A percentile compares a stretch with the other conserved stretches of the same genome.
Evolutionary conservation across 2,113 vertebrate genomes (phyloP).

Genomic region (Dasypus novemcinctus): DNA sequence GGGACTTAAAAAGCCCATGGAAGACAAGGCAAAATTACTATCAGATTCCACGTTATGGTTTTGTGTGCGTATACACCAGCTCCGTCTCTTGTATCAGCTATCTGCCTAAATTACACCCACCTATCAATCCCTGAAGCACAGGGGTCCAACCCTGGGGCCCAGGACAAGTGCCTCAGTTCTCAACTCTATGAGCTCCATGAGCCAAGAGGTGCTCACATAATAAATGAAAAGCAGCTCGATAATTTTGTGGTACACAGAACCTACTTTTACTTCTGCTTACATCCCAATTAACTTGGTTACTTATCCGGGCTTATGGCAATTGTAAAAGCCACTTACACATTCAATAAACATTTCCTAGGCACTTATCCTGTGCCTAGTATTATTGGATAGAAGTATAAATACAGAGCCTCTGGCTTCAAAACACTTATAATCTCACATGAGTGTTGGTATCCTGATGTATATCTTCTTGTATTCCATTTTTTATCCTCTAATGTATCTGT

Average conservation of each 20-base stretch:
- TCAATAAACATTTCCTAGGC: background rate
- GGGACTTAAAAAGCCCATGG: background rate
- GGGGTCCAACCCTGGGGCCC: background rate
- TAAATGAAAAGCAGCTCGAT: background rate
- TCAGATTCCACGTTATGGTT: background rate
- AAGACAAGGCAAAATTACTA: background rate
- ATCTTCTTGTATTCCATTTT: background rate
- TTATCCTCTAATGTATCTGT: conserved; percentile 44
- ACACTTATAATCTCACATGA: background rate
- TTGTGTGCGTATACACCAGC: background rate
- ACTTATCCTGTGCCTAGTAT: background rate
- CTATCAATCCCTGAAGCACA: too few relatives aligned
- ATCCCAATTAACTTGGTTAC: background rate
- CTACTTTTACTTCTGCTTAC: conserved; percentile 5
- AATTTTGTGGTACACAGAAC: background rate
- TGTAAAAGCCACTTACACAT: background rate
- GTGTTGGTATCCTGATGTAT: background rate
- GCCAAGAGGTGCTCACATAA: too few relatives aligned
- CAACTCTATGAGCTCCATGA: background rate
- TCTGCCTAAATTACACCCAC: background rate
- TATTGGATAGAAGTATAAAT: background rate
- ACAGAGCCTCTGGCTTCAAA: conserved; percentile 25
- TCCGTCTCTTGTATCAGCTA: background rate
- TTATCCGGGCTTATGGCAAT: conserved; percentile 12
- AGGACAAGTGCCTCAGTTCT: background rate